Evolutionary conservation across 2,888 invertebrate genomes (phyloP).

Genomic region (Dryobotodes eremita): DNA sequence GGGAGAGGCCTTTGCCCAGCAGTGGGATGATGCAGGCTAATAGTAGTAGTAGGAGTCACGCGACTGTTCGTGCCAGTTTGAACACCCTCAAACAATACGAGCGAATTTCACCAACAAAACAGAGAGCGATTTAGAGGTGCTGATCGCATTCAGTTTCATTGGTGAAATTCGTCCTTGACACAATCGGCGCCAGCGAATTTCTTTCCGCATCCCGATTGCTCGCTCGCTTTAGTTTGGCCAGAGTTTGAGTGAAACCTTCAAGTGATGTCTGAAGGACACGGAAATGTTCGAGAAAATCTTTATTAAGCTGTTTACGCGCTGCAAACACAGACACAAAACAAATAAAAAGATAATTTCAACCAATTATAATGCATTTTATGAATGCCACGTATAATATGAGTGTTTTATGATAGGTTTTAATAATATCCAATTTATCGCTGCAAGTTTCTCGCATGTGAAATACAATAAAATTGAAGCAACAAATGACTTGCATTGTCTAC

Average conservation of each 20-base stretch:
- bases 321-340: constrained; percentile 8
- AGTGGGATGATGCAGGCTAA: no score
- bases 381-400: no score
- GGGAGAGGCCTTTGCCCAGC: no score
- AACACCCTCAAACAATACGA: not conserved
- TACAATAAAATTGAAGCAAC: not conserved
- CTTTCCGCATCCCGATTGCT: no score
- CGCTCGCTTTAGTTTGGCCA: not conserved
- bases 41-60: not conserved
- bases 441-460: not conserved
- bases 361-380: not conserved
- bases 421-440: not conserved
- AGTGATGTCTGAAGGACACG: constrained; percentile 5
- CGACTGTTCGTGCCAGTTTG: no score
- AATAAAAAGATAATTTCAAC: constrained; percentile 2
- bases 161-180: not conserved
- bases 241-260: constrained; percentile 10
- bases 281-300: not conserved
- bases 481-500: not conserved
- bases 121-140: not conserved
- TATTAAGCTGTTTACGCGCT: not conserved
- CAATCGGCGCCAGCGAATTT: not conserved
- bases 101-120: not conserved
- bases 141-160: not conserved
- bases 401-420: not conserved